Conservation (phyloP, 2,113 vertebrate species). For the Platycercus adscitus region DNA sequence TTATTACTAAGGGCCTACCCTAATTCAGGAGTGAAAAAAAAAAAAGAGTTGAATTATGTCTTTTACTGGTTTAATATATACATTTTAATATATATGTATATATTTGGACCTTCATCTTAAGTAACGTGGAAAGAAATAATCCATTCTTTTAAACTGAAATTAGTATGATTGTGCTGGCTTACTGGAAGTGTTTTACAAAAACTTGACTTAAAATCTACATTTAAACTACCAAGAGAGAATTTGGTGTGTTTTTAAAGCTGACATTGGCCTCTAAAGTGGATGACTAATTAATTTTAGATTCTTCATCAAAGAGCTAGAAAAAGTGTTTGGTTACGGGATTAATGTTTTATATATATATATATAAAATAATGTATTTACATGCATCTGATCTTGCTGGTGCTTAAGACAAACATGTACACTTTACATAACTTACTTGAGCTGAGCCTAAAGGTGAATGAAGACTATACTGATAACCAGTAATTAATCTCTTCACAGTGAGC, state of each 20-base stretch:
- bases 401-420: neutral
- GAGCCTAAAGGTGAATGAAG: neutral
- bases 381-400: neutral
- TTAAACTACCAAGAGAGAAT: neutral
- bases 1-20: neutral
- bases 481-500: neutral
- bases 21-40: neutral
- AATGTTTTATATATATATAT: neutral
- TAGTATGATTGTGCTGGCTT: neutral
- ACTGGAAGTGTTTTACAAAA: neutral
- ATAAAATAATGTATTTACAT: slow-evolving; percentile 1
- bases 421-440: neutral
- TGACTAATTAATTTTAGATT: slow-evolving; percentile 10
- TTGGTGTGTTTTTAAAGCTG: neutral
- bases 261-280: neutral
- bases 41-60: neutral
- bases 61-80: neutral
- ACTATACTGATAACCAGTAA: neutral
- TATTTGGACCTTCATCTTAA: neutral
- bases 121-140: neutral
- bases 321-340: neutral
- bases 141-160: slow-evolving; percentile 14
- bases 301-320: slow-evolving; percentile 36
- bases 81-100: slow-evolving; percentile 40
- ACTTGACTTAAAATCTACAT: neutral